phyloP scores from a whole-genome alignment of 2,113 vertebrate species.

The Scomber japonicus region DNA sequence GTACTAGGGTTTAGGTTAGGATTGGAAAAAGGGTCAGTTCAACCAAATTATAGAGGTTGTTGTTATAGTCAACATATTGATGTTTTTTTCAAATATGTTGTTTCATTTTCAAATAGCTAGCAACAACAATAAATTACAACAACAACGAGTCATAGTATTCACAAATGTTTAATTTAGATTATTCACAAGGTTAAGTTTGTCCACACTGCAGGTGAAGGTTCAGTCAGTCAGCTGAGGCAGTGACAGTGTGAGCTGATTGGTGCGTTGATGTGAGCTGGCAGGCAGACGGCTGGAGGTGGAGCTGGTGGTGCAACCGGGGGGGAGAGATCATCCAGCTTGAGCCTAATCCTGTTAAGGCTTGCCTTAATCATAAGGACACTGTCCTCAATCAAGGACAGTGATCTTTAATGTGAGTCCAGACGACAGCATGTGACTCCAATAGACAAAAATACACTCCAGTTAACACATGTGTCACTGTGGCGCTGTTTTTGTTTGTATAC shows the following conservation, averaged over 20 bases:
- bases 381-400: slow-evolving; percentile 54
- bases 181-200: fast-evolving
- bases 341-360: slow-evolving; percentile 72
- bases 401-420: slow-evolving; percentile 35
- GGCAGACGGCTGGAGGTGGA: slow-evolving; percentile 5
- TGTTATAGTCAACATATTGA: no score
- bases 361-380: slow-evolving; percentile 58
- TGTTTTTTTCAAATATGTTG: no score
- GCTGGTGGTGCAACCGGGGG: slow-evolving; percentile 21
- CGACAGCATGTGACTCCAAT: slow-evolving; percentile 28
- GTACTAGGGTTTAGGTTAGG: background rate
- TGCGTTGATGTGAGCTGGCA: slow-evolving; percentile 5
- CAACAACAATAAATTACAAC: background rate
- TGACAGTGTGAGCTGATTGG: slow-evolving; percentile 32
- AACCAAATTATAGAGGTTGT: no score
- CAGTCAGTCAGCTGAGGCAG: slow-evolving; percentile 7
- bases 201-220: background rate
- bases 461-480: background rate
- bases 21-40: no score
- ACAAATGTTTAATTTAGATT: background rate
- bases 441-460: background rate
- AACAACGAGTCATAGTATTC: background rate
- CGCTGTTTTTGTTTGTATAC: no score
- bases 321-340: slow-evolving; percentile 33
- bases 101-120: background rate